Base-by-base conservation (phyloP, 2,888 invertebrate species). In the Pyrgus malvae region DNA sequence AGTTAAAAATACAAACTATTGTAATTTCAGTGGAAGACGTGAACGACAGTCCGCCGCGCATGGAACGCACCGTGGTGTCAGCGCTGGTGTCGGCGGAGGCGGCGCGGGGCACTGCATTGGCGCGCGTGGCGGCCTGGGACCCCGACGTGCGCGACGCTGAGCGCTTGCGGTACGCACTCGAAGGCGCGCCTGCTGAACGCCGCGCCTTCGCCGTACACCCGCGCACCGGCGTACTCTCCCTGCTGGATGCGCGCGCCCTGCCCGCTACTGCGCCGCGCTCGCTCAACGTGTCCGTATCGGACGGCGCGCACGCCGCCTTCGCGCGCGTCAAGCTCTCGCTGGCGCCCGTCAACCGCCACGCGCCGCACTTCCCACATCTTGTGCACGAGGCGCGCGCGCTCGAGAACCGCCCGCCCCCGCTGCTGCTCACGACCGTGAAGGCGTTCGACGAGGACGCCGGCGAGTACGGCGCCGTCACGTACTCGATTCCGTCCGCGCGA, bases 221-320 rank as follows among this genome's bases (percentile, higher is more conserved):
- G 67, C 74, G 69, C 70, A 70, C 80, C 31, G 84, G 83, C 69
- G 80, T 82, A 69, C 70, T 83, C 54, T 3, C 76, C 62, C 74
- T 84, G 48, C 68, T 63, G 41, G 74, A 72, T 62, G 38, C 78
- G 59, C 67, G 70, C 59, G 75, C 80, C 95, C 95, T 74, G 94
- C 94, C 71, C 94, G 65, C 92, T 93, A 91, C 92, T 45, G 90
- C 92, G 61, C 91, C 74, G 69, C 84, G 86, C 69, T 77, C 83
- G 61, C 91, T 99, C 56, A 99, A 99, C 89, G 94, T 99, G 25
- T 98, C 98, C 1, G 98, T 97, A 31, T 96, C 97, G 51, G 99
- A 99, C 89, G 98, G 98, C 25, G 97, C 98, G 29, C 98, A 97
- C 86, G 97, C 97, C 5, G 95, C 94, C 62, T 98, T 96, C 83